Percentiles rank a stretch among this genome's conserved stretches.
Conservation (phyloP, 2,888 invertebrate species). For the Dyspetes luteomarginatus region DNA sequence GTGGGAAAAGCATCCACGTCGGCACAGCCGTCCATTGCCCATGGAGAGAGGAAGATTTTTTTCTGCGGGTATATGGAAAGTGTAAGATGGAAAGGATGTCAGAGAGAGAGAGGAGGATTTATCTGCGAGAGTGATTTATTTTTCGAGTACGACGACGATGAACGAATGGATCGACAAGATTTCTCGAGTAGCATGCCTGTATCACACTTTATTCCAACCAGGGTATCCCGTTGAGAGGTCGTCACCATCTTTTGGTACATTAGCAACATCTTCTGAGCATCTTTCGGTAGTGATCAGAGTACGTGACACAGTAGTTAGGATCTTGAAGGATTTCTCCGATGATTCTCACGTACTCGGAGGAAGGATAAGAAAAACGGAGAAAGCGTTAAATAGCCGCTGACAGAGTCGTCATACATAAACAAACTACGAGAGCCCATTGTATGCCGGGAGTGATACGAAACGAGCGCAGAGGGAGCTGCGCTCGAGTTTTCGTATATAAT, state of each 20-base stretch:
- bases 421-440: too few species aligned
- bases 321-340: too few species aligned
- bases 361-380: not conserved
- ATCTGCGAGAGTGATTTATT: conserved; percentile 23
- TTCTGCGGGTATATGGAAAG: conserved; percentile 30
- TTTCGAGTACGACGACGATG: conserved; percentile 14
- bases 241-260: too few species aligned
- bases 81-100: conserved; percentile 4
- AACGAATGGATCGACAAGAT: conserved; percentile 33
- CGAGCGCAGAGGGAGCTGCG: not conserved
- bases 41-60: conserved; percentile 26
- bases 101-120: conserved; percentile 19
- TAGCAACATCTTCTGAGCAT: too few species aligned
- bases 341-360: too few species aligned
- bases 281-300: too few species aligned
- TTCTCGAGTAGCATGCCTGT: conserved; percentile 34
- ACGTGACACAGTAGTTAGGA: too few species aligned
- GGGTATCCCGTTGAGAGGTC: conserved; percentile 31
- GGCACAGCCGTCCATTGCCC: conserved; percentile 45
- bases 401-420: too few species aligned
- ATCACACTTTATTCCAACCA: conserved; percentile 33
- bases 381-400: too few species aligned
- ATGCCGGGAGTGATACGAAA: not conserved
- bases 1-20: conserved; percentile 55
- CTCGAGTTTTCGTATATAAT: not conserved